A percentile compares a stretch with the other conserved stretches of the same genome.
Evolutionary conservation across 2,797 vertebrate genomes (phyloP).

Genomic region (Ctenosaura bakeri): DNA sequence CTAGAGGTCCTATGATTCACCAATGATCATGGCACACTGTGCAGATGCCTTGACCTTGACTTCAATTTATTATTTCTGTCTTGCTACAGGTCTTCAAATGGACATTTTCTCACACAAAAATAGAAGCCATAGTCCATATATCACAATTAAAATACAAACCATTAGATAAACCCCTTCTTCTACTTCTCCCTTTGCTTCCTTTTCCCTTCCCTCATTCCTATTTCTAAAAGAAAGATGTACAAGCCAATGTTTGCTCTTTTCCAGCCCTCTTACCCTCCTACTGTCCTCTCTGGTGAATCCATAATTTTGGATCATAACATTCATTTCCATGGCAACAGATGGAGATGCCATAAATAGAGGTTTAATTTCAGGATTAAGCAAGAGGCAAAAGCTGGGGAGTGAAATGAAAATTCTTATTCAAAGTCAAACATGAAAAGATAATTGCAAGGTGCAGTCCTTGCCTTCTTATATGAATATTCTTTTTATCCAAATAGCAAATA

Average conservation of each 20-base stretch:
- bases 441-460: conserved; percentile 47
- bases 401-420: conserved; percentile 54
- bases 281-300: conserved; percentile 37
- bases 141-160: background rate
- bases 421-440: conserved; percentile 54
- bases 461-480: conserved; percentile 48
- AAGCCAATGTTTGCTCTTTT: conserved; percentile 11
- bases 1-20: background rate
- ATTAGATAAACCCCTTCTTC: background rate
- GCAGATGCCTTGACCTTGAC: background rate
- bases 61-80: background rate
- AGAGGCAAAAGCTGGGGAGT: conserved; percentile 41
- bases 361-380: conserved; percentile 61
- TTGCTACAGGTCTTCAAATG: conserved; percentile 2
- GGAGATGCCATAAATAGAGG: conserved; percentile 40
- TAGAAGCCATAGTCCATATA: background rate
- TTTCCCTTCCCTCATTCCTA: conserved; percentile 5
- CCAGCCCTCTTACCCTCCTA: background rate
- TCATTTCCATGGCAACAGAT: conserved; percentile 67
- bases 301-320: conserved; percentile 23
- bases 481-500: conserved; percentile 31
- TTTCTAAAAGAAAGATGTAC: conserved; percentile 26
- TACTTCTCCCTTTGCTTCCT: background rate
- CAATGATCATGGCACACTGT: background rate
- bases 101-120: background rate